Evolutionary conservation across 2,113 vertebrate species (phyloP).

Genomic region (Potamarius usumacintae): DNA sequence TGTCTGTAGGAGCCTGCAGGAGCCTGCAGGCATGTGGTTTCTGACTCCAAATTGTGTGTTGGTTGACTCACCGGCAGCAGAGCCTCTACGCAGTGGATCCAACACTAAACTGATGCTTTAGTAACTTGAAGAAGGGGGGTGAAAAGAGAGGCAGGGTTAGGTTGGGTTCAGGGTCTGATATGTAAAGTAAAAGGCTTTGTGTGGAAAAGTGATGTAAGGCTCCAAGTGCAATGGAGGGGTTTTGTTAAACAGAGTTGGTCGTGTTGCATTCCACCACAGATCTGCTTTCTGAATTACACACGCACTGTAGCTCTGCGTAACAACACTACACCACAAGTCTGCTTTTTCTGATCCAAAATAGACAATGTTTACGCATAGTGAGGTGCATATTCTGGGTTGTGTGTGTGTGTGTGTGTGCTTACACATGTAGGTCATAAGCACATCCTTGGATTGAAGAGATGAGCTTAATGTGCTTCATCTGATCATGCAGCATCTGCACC

Average conservation of each 20-base stretch:
- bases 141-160: neutral
- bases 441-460: neutral
- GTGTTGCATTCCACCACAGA: neutral
- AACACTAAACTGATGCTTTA: neutral
- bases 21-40: no score
- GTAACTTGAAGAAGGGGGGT: neutral
- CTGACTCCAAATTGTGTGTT: neutral
- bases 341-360: conserved; percentile 30
- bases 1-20: neutral
- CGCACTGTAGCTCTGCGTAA: conserved; percentile 13
- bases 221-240: neutral
- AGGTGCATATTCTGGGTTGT: conserved; percentile 6
- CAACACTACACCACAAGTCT: conserved; percentile 23
- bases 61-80: neutral
- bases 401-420: no score
- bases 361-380: neutral
- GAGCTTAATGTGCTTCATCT: neutral
- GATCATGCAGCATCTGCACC: neutral
- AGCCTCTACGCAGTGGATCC: neutral
- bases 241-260: conserved; percentile 8
- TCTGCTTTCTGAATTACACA: conserved; percentile 22
- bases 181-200: neutral
- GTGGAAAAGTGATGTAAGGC: conserved; percentile 27
- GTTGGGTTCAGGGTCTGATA: neutral
- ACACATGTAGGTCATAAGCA: neutral